A percentile compares a stretch with the other conserved stretches of the same genome.
Evolutionary conservation across 37 sponge, comb jelly and placozoan species (phyloP).

Genomic region (Mnemiopsis leidyi): DNA sequence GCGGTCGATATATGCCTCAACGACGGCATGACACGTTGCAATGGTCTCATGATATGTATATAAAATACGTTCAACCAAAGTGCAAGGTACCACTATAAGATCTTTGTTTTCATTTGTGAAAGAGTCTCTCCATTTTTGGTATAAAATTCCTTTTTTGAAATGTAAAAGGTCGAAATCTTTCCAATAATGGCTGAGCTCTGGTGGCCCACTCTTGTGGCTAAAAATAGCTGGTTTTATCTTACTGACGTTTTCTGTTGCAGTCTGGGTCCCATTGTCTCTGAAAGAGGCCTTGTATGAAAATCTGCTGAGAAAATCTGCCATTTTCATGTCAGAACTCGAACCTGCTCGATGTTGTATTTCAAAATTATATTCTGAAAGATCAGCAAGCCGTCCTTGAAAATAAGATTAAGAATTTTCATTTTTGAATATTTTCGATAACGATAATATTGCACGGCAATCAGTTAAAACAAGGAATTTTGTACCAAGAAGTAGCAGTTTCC

Average conservation of each 20-base stretch:
- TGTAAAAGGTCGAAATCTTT: neutral
- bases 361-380: neutral
- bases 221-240: neutral
- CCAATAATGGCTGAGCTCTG: neutral
- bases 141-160: neutral
- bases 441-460: slow-evolving; percentile 44
- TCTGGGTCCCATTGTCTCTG: neutral
- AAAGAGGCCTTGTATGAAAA: neutral
- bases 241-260: neutral
- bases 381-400: neutral
- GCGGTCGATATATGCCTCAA: neutral
- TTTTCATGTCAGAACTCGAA: neutral
- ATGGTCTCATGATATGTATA: neutral
- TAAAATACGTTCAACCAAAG: neutral
- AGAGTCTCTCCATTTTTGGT: neutral
- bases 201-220: neutral
- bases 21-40: neutral
- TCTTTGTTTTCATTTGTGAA: neutral
- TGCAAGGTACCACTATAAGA: neutral
- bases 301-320: slow-evolving; percentile 33
- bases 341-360: neutral
- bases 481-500: neutral
- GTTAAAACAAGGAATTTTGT: slow-evolving; percentile 24
- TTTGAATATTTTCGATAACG: neutral
- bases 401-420: neutral